phyloP scores from a whole-genome alignment of 37 sponge, comb jelly and placozoan genomes.

The Cladorhizidae sp. region DNA sequence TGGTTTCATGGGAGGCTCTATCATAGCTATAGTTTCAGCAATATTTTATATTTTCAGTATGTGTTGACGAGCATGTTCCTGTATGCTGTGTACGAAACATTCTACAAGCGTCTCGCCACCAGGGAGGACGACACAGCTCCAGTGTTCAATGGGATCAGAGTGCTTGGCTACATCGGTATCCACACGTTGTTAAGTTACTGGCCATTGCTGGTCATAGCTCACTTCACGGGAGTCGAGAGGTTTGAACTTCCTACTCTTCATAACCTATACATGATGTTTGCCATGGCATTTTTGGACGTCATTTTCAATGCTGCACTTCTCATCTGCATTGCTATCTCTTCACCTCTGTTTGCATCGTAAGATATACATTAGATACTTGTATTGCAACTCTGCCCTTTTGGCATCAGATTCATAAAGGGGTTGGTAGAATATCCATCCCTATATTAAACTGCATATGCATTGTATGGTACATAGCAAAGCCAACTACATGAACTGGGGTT shows the following conservation, averaged over 20 bases:
- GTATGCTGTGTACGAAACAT: slow-evolving; percentile 50
- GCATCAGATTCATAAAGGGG: too few species aligned
- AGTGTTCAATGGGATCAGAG: slow-evolving; percentile 52
- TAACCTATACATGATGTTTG: slow-evolving; percentile 21
- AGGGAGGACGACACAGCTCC: slow-evolving; percentile 60
- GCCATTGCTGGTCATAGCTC: slow-evolving; percentile 34
- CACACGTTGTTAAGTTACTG: slow-evolving; percentile 65
- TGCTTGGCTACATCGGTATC: slow-evolving; percentile 77
- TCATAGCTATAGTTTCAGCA: too few species aligned
- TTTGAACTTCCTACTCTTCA: slow-evolving; percentile 45
- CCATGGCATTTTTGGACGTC: slow-evolving; percentile 45
- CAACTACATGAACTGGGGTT: too few species aligned
- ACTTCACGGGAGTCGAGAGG: slow-evolving; percentile 34
- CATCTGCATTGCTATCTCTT: slow-evolving; percentile 59
- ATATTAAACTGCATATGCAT: too few species aligned
- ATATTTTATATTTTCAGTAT: slow-evolving; percentile 5
- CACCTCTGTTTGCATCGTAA: slow-evolving; percentile 78
- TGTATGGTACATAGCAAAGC: too few species aligned
- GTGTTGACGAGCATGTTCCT: background rate
- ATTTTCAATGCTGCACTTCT: slow-evolving; percentile 45
- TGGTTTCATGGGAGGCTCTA: too few species aligned
- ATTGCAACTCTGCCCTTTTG: too few species aligned
- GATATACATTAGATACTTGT: background rate
- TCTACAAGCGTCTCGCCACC: slow-evolving; percentile 64
- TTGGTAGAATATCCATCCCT: too few species aligned